A percentile compares a stretch with the other conserved stretches of the same genome.
Conservation (phyloP, 92 coral and sea anemone species). For the Bergia puertoricense region DNA sequence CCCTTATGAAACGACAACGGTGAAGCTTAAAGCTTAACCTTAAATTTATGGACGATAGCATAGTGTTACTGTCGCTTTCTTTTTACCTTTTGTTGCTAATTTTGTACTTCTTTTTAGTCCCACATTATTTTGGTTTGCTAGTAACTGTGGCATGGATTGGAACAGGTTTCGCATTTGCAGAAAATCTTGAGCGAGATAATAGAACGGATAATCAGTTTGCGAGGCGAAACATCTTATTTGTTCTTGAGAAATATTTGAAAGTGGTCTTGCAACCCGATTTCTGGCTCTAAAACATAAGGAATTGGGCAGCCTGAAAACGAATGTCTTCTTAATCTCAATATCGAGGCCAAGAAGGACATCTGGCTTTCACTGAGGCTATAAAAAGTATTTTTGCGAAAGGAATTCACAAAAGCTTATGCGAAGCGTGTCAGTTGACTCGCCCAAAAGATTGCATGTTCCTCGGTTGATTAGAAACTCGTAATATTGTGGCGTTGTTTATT, state of each 20-base stretch:
- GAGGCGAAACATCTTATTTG: background rate
- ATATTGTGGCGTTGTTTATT: background rate
- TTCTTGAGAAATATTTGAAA: background rate
- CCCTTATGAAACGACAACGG: background rate
- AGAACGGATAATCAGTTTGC: no score
- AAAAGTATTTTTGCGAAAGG: background rate
- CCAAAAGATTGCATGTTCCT: background rate
- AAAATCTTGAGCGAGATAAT: background rate
- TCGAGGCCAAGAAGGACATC: background rate
- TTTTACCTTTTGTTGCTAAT: background rate
- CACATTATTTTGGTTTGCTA: background rate
- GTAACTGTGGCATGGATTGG: background rate
- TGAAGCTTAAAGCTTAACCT: background rate
- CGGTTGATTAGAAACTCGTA: background rate
- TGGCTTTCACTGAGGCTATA: background rate
- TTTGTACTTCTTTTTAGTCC: background rate
- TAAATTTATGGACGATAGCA: background rate
- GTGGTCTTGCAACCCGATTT: background rate
- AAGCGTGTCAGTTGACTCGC: background rate
- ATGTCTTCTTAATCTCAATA: background rate
- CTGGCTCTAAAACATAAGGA: background rate
- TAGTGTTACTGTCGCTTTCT: background rate
- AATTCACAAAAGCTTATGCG: background rate
- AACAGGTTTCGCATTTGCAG: background rate
- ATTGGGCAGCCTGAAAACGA: background rate